Base-by-base conservation (phyloP, 1,140 invertebrate genomes). In the Neomicropteryx cornuta region DNA sequence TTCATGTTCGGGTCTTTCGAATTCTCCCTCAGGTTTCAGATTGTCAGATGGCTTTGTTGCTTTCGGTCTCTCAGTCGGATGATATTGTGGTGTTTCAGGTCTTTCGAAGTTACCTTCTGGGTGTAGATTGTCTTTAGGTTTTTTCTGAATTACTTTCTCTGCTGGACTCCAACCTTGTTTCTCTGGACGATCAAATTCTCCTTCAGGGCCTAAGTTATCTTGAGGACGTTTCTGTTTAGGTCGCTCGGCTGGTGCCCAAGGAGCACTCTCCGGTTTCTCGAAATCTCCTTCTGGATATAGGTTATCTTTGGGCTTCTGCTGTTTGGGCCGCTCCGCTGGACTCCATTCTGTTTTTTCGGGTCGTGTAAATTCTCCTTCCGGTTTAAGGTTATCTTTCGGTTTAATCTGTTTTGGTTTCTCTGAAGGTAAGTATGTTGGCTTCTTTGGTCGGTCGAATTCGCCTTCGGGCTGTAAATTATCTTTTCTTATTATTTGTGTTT, bases 21-120 rank as follows among this genome's bases (percentile, higher is more conserved):
- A 84, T 52, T 79, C 73, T 16, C 80, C 80, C 52, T 82, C 79
- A 18, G 77, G 70, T 48, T 57, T 66, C 0, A 78, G 45, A 50
- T 78, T 78, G 44, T 75, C 73, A 27, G 53, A 39, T 5, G 69
- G 73, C 45, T 65, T 72, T 32, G 56, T 58, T 11, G 60, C 52
- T 19, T 59, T 54, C 2, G 67, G 69, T 22, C 67, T 50, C 48
- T 72, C 72, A 16, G 53, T 60, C 18, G 66, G 57, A 43, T 68
- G 65, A 42, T 70, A 71, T 33, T 69, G 53, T 11, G 60, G 53
- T 20, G 55, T 61, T 44, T 72, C 66, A 2, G 66, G 62, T 41
- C 70, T 68, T 24, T 70, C 61, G 44, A 75, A 76, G 22, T 72
- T 67, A 13, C 73, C 73, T 54, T 75, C 72, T 34, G 69, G 62